phyloP scores from a whole-genome alignment of 92 coral and sea anemone species.

The Epizoanthus stellaris region DNA sequence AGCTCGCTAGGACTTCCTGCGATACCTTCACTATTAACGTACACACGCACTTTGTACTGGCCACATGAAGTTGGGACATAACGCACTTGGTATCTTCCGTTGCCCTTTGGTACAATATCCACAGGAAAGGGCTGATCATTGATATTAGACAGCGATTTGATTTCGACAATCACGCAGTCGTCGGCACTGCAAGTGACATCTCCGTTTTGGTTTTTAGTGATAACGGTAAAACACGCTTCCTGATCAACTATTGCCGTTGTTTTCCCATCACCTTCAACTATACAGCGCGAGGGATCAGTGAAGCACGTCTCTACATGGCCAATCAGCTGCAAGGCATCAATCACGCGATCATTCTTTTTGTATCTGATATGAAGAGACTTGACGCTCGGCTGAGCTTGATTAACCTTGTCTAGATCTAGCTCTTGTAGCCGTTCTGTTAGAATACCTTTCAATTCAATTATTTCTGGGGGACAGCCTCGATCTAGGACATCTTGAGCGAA shows the following conservation, averaged over 20 bases:
- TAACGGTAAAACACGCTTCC: not conserved
- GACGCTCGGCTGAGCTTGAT: not conserved
- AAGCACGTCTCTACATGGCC: constrained; percentile 10
- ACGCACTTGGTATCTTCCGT: constrained; percentile 3
- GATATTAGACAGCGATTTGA: not conserved
- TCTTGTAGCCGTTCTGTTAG: constrained; percentile 5
- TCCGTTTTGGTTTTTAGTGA: constrained; percentile 26
- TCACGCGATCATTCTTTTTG: constrained; percentile 5
- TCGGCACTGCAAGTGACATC: not conserved
- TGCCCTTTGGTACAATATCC: not conserved
- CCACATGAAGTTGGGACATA: not conserved
- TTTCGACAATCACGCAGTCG: constrained; percentile 14
- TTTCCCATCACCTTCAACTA: not conserved
- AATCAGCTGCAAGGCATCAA: constrained; percentile 1
- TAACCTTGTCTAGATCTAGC: not conserved
- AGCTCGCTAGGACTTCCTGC: not conserved
- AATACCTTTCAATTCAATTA: constrained; percentile 14
- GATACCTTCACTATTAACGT: constrained; percentile 2
- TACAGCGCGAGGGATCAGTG: constrained; percentile 12
- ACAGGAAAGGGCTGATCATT: not conserved
- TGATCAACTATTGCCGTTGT: not conserved
- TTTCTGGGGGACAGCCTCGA: constrained; percentile 20
- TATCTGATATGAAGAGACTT: constrained; percentile 14
- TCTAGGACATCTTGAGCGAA: constrained; percentile 10
- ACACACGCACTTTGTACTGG: not conserved